These are phyloP conservation scores for Cabera pusaria DNA, from an alignment of 2,888 invertebrate genomes.

Conservation along the genomic window DNA sequence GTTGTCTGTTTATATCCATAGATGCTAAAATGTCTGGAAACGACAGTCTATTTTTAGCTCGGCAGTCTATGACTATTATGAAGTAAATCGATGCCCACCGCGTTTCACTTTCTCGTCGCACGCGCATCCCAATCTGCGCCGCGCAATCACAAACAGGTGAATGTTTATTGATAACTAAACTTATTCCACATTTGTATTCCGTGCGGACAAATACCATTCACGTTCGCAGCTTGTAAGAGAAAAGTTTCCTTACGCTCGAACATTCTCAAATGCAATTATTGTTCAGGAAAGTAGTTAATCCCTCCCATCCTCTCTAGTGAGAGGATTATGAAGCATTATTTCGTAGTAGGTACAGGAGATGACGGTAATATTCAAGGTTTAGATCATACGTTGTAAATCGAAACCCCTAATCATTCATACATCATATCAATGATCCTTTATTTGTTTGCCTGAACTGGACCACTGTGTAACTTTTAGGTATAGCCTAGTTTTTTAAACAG, in stretches of 20 bases:
- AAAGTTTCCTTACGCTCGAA: constrained; percentile 25
- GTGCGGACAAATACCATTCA: constrained; percentile 21
- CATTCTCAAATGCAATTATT: constrained; percentile 26
- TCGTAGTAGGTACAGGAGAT: too few relatives aligned
- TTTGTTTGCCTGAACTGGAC: too few relatives aligned
- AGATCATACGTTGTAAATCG: too few relatives aligned
- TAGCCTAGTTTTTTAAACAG: too few relatives aligned
- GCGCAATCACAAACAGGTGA: constrained; percentile 49
- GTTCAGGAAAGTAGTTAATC: constrained; percentile 21
- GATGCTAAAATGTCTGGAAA: too few relatives aligned
- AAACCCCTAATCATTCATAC: too few relatives aligned
- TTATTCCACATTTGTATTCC: constrained; percentile 29
- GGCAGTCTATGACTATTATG: constrained; percentile 5
- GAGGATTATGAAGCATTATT: too few relatives aligned
- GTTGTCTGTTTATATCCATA: too few relatives aligned
- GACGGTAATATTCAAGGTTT: too few relatives aligned
- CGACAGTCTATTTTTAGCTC: constrained; percentile 6
- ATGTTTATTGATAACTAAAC: constrained; percentile 49
- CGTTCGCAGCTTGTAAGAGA: constrained; percentile 9
- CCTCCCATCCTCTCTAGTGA: constrained; percentile 7
- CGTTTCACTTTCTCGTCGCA: constrained; percentile 66
- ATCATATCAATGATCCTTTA: too few relatives aligned
- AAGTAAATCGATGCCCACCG: constrained; percentile 44
- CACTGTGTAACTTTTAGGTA: too few relatives aligned
- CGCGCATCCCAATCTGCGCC: constrained; percentile 44